These are phyloP conservation scores for Gerris buenoi DNA, from an alignment of 1,140 invertebrate genomes.

Conservation along the genomic window DNA sequence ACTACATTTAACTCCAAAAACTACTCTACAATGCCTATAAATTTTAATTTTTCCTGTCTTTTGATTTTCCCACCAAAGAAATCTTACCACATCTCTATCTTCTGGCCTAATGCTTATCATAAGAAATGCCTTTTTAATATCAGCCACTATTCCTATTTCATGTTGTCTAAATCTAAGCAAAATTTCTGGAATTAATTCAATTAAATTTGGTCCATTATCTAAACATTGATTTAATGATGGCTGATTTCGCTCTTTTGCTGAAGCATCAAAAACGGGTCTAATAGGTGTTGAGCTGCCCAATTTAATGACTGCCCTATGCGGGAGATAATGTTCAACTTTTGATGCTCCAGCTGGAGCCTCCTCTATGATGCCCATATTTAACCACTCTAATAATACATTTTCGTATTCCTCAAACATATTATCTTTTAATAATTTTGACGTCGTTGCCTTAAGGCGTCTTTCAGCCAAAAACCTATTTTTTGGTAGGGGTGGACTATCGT, in stretches of 20 bases:
- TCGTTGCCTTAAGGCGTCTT: not conserved
- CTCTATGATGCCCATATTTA: not conserved
- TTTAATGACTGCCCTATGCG: slow-evolving; percentile 25
- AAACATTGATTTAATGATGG: slow-evolving; percentile 29
- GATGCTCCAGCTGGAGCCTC: not conserved
- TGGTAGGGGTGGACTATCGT: not conserved
- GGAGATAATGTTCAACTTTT: slow-evolving; percentile 19
- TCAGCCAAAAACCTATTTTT: not conserved
- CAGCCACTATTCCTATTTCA: slow-evolving; percentile 23
- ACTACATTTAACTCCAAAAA: not conserved
- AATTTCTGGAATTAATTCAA: slow-evolving; percentile 29
- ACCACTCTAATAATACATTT: not conserved
- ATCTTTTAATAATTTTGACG: not conserved
- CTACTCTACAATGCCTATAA: not conserved
- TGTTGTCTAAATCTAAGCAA: slow-evolving; percentile 28
- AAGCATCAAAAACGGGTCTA: slow-evolving; percentile 27
- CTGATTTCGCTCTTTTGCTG: slow-evolving; percentile 15
- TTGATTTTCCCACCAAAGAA: not conserved
- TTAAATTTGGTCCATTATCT: slow-evolving; percentile 28
- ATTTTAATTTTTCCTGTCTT: not conserved
- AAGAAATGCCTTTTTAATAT: not conserved
- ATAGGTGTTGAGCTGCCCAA: slow-evolving; percentile 20
- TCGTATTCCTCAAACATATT: not conserved
- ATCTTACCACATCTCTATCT: not conserved
- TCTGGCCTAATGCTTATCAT: not conserved